Conservation (phyloP, 2,888 invertebrate species). For the Arge pagana region DNA sequence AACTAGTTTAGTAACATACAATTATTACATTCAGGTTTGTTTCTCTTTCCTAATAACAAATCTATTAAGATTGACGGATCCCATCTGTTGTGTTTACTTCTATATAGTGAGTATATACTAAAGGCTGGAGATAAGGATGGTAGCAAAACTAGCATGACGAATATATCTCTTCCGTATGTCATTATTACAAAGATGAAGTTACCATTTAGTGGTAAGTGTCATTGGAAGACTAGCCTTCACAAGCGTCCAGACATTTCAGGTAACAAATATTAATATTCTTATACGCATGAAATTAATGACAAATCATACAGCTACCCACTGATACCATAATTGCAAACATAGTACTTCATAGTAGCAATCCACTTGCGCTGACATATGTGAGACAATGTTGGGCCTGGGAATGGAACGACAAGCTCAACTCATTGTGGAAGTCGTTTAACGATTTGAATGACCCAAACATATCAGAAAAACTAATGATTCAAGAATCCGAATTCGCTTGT, state of each 20-base stretch:
- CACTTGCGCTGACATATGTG: conserved; percentile 39
- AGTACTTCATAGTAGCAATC: conserved; percentile 32
- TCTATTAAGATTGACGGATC: conserved; percentile 59
- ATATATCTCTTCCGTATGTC: conserved; percentile 59
- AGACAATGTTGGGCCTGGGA: conserved; percentile 52
- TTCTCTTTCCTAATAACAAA: conserved; percentile 63
- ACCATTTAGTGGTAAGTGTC: conserved; percentile 60
- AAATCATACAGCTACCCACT: too few relatives aligned
- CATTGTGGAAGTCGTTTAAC: conserved; percentile 40
- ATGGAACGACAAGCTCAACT: conserved; percentile 42
- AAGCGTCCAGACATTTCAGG: conserved; percentile 48
- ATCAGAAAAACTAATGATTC: conserved; percentile 40
- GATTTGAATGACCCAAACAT: conserved; percentile 38
- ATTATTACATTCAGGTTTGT: conserved; percentile 56
- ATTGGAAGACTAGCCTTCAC: conserved; percentile 59
- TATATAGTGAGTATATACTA: conserved; percentile 59
- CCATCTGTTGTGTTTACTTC: conserved; percentile 60
- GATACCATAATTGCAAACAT: too few relatives aligned
- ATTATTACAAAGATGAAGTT: conserved; percentile 55
- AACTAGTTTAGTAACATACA: not conserved
- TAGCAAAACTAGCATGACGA: conserved; percentile 41
- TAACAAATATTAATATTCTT: conserved; percentile 37
- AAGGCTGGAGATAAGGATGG: conserved; percentile 34
- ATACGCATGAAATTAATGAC: conserved; percentile 8
- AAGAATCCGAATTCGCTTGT: conserved; percentile 58